Conservation (phyloP, 2,797 vertebrate genomes). For the Eulemur rubriventer region DNA sequence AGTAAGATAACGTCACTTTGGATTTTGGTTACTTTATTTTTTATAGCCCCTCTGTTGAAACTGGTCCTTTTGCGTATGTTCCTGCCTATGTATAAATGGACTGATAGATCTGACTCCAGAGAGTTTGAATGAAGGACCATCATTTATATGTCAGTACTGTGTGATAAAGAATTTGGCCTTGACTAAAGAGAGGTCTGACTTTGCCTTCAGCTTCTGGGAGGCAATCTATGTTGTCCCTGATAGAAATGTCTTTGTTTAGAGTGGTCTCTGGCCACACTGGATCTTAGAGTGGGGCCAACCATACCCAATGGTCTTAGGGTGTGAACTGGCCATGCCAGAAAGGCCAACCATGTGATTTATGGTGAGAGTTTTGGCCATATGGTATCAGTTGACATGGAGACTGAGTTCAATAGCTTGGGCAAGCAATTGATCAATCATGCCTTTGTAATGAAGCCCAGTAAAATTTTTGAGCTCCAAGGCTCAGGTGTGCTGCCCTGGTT, state of each 20-base stretch:
- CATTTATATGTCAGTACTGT: background rate
- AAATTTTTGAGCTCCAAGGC: background rate
- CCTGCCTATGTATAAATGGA: background rate
- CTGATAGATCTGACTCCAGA: background rate
- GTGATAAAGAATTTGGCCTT: constrained; percentile 15
- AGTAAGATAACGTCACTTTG: background rate
- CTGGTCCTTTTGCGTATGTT: background rate
- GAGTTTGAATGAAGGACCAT: background rate
- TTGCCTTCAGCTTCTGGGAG: constrained; percentile 15
- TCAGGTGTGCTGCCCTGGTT: background rate
- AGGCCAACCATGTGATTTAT: background rate
- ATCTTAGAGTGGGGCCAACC: background rate
- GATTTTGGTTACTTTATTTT: background rate
- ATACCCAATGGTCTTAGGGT: background rate
- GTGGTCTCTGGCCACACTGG: background rate
- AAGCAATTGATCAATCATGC: background rate
- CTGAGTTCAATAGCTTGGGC: background rate
- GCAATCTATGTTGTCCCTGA: background rate
- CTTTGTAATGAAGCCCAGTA: background rate
- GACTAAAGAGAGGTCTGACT: background rate
- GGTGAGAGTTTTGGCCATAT: background rate
- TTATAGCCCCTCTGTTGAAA: background rate
- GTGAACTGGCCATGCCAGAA: background rate
- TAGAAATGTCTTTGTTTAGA: background rate
- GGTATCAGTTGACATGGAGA: background rate